A percentile compares a stretch with the other conserved stretches of the same genome.
Conservation (phyloP, 2,113 vertebrate species). For the Dryoscopus gambensis region DNA sequence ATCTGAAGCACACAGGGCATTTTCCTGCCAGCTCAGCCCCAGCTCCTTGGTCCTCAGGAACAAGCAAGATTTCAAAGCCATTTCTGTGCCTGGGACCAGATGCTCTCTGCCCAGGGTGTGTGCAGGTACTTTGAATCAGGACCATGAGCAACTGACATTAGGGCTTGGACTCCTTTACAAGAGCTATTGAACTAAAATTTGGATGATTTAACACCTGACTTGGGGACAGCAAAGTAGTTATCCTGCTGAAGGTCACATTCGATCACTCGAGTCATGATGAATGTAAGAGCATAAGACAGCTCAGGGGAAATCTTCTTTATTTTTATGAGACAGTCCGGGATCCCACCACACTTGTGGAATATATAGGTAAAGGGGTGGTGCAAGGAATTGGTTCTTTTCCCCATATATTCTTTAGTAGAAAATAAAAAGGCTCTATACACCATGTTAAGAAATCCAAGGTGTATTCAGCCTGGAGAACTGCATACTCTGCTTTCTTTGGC, state of each 20-base stretch:
- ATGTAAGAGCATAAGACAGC: not conserved
- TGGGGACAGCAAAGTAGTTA: not conserved
- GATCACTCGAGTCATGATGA: not conserved
- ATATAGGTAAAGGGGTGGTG: not conserved
- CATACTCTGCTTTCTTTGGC: not conserved
- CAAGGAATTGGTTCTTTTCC: not conserved
- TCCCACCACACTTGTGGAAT: not conserved
- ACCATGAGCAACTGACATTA: not conserved
- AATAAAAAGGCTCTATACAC: not conserved
- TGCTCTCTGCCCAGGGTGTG: not conserved
- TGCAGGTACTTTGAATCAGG: not conserved
- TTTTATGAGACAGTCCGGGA: not conserved
- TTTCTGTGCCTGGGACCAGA: not conserved
- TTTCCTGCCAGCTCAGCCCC: not conserved
- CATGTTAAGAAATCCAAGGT: not conserved
- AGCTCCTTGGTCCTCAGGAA: not conserved
- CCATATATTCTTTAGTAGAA: not conserved
- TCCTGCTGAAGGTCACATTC: not conserved
- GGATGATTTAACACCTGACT: not conserved
- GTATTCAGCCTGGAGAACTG: not conserved
- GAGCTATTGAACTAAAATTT: not conserved
- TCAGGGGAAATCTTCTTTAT: not conserved
- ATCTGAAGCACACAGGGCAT: not conserved
- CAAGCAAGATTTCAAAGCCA: not conserved
- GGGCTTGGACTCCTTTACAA: not conserved